These are phyloP conservation scores for Laticauda colubrina DNA, from an alignment of 2,113 vertebrate species.

Conservation along the genomic window DNA sequence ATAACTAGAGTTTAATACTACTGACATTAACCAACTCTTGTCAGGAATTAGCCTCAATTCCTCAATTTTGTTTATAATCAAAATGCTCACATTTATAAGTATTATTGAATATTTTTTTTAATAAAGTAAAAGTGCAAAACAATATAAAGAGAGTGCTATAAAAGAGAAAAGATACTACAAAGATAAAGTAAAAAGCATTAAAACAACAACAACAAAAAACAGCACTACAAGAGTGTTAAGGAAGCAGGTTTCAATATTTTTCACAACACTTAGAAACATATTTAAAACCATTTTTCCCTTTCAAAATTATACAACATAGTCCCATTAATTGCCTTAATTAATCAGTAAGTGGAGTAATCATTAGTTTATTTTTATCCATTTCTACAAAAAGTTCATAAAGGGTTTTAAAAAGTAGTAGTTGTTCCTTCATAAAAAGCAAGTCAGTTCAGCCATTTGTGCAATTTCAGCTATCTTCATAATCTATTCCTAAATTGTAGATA, in stretches of 20 bases:
- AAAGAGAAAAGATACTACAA: not conserved
- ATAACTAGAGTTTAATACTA: not conserved
- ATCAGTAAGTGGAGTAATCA: not conserved
- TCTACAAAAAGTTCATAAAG: not conserved
- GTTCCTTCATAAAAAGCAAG: too few species aligned
- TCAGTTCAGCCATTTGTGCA: too few species aligned
- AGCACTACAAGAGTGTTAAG: not conserved
- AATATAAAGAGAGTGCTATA: not conserved
- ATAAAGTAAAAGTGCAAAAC: not conserved
- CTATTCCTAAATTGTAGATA: not conserved
- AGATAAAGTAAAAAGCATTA: not conserved
- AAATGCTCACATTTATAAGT: not conserved
- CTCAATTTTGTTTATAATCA: not conserved
- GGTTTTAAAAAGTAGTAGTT: too few species aligned
- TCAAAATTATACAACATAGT: not conserved
- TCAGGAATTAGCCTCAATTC: not conserved
- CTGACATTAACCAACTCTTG: not conserved
- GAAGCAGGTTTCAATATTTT: not conserved
- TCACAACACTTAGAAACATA: not conserved
- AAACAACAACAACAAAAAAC: not conserved
- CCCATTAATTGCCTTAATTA: not conserved
- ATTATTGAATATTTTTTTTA: not conserved
- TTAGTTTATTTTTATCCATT: not conserved
- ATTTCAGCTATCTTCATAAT: too few species aligned
- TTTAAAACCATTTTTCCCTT: not conserved